Conservation (phyloP, 2,888 invertebrate genomes). For the Baccha elongata region DNA sequence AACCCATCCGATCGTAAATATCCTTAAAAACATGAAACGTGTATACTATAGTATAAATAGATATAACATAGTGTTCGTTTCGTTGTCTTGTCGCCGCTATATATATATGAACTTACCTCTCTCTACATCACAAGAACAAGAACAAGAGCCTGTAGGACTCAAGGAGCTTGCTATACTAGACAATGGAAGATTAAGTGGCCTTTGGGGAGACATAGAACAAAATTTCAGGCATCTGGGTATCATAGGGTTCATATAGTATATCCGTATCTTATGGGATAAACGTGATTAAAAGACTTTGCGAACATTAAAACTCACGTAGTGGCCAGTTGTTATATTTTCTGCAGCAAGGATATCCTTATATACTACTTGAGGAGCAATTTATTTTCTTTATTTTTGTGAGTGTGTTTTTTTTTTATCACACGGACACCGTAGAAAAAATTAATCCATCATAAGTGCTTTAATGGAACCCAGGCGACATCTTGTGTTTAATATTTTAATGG, state of each 20-base stretch:
- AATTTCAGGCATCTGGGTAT: conserved; percentile 67
- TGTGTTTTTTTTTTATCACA: conserved; percentile 34
- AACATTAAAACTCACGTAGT: conserved; percentile 67
- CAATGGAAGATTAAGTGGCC: conserved; percentile 74
- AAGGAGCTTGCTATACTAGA: conserved; percentile 48
- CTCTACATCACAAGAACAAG: background rate
- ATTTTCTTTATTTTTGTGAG: conserved; percentile 35
- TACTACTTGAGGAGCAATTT: conserved; percentile 48
- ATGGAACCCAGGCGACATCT: conserved; percentile 52
- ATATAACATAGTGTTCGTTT: conserved; percentile 21
- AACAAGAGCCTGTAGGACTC: conserved; percentile 25
- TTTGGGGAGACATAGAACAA: conserved; percentile 68
- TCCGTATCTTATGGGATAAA: conserved; percentile 62
- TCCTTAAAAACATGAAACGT: conserved; percentile 62
- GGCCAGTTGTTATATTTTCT: conserved; percentile 44
- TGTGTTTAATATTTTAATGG: conserved; percentile 39
- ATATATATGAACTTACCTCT: conserved; percentile 45
- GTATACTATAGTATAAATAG: no score
- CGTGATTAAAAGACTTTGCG: conserved; percentile 68
- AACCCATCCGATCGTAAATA: conserved; percentile 71
- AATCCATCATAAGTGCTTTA: conserved; percentile 63
- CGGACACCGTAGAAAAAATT: conserved; percentile 34
- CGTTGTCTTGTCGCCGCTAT: conserved; percentile 51
- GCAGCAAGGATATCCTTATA: background rate
- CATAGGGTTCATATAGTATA: conserved; percentile 58